Evolutionary conservation across 2,113 vertebrate species (phyloP), one percentile per base, ranked within the genome.

Genomic region (Gobio gobio): DNA sequence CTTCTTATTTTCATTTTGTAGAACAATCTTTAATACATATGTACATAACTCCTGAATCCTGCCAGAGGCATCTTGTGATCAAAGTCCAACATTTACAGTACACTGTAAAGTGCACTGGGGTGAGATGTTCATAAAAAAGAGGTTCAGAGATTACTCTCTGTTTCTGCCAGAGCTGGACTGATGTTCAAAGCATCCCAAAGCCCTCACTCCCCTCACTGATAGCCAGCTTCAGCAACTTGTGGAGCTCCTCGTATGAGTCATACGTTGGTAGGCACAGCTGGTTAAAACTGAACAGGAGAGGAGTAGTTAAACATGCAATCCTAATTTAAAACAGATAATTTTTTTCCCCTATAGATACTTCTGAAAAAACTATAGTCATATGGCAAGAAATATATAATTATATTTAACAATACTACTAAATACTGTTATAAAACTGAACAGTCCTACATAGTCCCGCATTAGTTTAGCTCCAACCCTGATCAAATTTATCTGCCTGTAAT

Each of bases 231-330:
- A 99, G 94, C 97, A 99, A 96, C 93, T 96, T 97, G 95, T 99
- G 98, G 90, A 99, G 95, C 91, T 99, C 98, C 94, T 99, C 97
- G 36, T 98, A 99, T 47, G 98, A 99, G 93, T 99, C 98, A 12
- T 99, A 99, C 3, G 96, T 98, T 12, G 98, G 98, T 94, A 99
- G 97, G 96, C 98, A 99, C 95, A 99, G 94, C 97, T 99, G 98
- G 97, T 99, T 99, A 93, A 99, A 99, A 95, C 98, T 99, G 90
- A 22, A 94, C 86, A 84, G 43, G 73, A 47, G 8, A 86, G 40
- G 22, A 22, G 20, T n/a, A 33, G 14, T 73, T 33, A 49, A 68
- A 61, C 56, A 49, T 40, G 33, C 20, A 82, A 1, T 10, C 14
- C 24, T 5, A 59, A 13, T 9, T 43, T 29, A 43, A 43, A 63